Base-by-base conservation (phyloP, 2,888 invertebrate genomes). In the Belgica antarctica region DNA sequence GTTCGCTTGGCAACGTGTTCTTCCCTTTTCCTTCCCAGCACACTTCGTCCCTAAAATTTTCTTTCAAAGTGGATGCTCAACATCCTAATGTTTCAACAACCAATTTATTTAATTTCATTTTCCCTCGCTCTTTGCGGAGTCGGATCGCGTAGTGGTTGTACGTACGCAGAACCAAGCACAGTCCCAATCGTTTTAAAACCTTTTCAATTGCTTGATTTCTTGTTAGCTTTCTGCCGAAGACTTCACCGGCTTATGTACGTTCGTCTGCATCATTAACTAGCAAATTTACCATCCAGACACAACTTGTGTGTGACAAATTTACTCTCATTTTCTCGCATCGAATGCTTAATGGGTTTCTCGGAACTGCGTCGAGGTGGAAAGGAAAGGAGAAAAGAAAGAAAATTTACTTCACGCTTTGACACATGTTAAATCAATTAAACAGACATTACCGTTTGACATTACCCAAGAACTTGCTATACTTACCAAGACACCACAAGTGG, bases 381-480 rank as follows among this genome's bases (percentile, higher is more conserved):
- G 25, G 12, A 31, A 15, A 31, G 15, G 31, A n/a, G n/a, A n/a
- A n/a, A n/a, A n/a, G n/a, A n/a, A n/a, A n/a, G n/a, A n/a, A 36
- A 62, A 36, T 36, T 62, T 7, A 34, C 22, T 12, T 31, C 10
- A 28, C 28, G 34, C 12, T n/a, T 31, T 52, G 34, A 57, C 52
- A 68, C 68, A 68, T 57, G 68, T 68, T 68, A 57, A 34, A 68
- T 57, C 57, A 68, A 68, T 68, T 68, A 68, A 57, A 15, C 34
- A 57, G n/a, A 47, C 27, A 66, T n/a, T n/a, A 66, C 27, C 47
- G 65, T 66, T 66, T 47, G 47, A 47, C 65, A 66, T 27, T 28
- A 25, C 1, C n/a, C n/a, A n/a, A n/a, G n/a, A n/a, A n/a, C n/a
- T n/a, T n/a, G n/a, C n/a, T n/a, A n/a, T n/a, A n/a, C n/a, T n/a